These are phyloP conservation scores for Lasioglossum morio DNA, from an alignment of 2,888 invertebrate genomes.

Conservation along the genomic window DNA sequence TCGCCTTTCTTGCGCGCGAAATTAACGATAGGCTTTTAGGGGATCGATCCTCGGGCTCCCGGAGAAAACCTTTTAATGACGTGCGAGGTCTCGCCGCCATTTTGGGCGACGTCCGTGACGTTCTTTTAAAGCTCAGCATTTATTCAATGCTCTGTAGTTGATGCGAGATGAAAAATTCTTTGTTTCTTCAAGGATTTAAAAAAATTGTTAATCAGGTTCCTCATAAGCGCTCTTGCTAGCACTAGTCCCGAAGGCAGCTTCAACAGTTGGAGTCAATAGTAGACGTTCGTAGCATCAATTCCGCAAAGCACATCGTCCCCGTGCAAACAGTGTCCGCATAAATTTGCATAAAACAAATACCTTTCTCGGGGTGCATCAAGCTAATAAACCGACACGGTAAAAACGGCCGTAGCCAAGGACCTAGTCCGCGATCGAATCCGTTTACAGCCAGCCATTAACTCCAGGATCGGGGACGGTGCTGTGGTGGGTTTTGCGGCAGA, in stretches of 20 bases:
- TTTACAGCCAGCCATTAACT: conserved; percentile 40
- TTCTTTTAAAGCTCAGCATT: neutral
- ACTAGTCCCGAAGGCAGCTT: neutral
- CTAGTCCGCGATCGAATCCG: conserved; percentile 24
- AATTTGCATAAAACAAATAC: conserved; percentile 18
- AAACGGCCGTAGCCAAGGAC: neutral
- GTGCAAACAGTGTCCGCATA: conserved; percentile 4
- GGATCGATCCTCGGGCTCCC: conserved; percentile 4
- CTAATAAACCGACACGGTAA: neutral
- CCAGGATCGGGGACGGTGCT: conserved; percentile 8
- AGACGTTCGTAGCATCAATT: neutral
- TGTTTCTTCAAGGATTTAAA: neutral
- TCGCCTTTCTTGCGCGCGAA: conserved; percentile 7
- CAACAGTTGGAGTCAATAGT: conserved; percentile 6
- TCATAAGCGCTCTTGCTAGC: neutral
- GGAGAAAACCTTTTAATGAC: neutral
- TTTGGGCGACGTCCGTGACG: neutral
- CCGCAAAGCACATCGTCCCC: conserved; percentile 6
- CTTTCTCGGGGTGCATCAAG: neutral
- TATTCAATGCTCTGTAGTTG: neutral
- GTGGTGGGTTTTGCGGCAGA: conserved; percentile 46
- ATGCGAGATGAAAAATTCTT: neutral
- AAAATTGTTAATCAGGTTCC: neutral
- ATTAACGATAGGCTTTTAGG: conserved; percentile 27
- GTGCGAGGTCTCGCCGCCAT: neutral